phyloP scores from a whole-genome alignment of 2,113 vertebrate species.

The Haemorhous mexicanus region DNA sequence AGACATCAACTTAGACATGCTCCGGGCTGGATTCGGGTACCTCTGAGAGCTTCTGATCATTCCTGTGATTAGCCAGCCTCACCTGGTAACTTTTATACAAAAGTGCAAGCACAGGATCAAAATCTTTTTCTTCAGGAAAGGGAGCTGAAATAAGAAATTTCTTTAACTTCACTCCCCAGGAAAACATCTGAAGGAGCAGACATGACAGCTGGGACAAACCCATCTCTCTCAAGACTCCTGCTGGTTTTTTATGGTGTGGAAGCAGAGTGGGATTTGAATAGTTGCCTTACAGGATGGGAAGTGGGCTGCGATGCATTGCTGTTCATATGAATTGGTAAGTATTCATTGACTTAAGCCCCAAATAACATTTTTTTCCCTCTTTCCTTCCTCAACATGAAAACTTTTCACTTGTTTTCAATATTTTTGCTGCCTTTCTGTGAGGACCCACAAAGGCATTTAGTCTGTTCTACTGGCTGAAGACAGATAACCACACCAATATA shows the following conservation, averaged over 20 bases:
- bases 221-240: background rate
- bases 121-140: background rate
- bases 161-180: background rate
- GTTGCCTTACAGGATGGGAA: background rate
- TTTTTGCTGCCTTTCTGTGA: background rate
- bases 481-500: background rate
- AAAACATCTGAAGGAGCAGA: background rate
- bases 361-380: background rate
- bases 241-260: background rate
- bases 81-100: constrained; percentile 18
- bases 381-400: background rate
- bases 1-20: constrained; percentile 33
- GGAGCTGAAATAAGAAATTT: background rate
- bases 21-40: background rate
- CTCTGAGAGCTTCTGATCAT: constrained; percentile 36
- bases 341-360: background rate
- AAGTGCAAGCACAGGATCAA: constrained; percentile 21
- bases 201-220: background rate
- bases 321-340: background rate
- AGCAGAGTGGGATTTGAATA: background rate
- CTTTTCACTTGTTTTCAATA: background rate
- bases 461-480: background rate
- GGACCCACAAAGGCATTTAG: background rate
- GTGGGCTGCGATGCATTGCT: background rate
- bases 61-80: constrained; percentile 22